phyloP scores from a whole-genome alignment of 1,140 invertebrate genomes.

The Delia radicum region DNA sequence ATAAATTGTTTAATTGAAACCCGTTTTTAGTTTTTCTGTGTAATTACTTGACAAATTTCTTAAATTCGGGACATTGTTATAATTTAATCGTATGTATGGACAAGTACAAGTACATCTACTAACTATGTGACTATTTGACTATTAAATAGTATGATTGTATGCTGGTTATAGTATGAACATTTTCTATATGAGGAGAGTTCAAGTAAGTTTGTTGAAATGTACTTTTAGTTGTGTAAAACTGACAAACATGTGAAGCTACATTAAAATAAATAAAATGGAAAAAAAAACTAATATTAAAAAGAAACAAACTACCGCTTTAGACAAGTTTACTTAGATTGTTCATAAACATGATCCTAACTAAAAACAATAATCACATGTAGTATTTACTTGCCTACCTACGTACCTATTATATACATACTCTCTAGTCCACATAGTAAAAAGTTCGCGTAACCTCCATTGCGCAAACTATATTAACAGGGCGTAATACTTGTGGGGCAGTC shows the following conservation, averaged over 20 bases:
- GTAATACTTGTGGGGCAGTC: neutral
- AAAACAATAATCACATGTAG: neutral
- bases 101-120: no score
- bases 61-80: no score
- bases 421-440: no score
- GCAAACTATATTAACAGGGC: neutral
- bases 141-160: neutral
- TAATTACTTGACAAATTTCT: no score
- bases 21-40: no score
- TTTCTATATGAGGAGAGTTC: neutral
- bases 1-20: no score
- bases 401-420: no score
- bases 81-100: no score
- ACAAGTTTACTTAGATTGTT: no score
- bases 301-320: no score
- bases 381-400: no score
- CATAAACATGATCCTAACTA: no score
- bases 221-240: neutral
- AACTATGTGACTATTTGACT: neutral
- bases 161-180: neutral
- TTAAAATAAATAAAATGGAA: neutral
- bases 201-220: neutral
- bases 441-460: constrained; percentile 4
- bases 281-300: neutral
- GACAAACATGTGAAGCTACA: neutral